These are phyloP conservation scores for Goniozus legneri DNA, from an alignment of 1,140 invertebrate species.

Conservation along the genomic window DNA sequence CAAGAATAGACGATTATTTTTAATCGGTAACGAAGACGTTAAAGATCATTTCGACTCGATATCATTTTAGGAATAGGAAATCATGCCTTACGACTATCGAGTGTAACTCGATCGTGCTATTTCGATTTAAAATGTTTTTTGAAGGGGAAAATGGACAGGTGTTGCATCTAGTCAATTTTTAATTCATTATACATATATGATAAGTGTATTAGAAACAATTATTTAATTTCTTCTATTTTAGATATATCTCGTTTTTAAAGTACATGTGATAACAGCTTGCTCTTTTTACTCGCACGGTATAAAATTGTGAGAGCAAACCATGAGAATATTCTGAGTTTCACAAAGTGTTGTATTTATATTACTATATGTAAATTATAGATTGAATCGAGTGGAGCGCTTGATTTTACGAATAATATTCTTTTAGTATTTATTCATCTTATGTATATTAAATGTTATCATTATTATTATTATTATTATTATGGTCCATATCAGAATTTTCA, in stretches of 20 bases:
- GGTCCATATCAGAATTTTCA: constrained; percentile 19
- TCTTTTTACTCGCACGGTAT: constrained; percentile 25
- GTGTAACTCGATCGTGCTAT: background rate
- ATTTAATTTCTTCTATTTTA: background rate
- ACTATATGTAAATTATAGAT: background rate
- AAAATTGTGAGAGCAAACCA: constrained; percentile 6
- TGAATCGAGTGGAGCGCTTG: background rate
- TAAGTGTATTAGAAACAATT: no score
- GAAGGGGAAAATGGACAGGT: background rate
- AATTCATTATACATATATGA: no score
- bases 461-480: constrained; percentile 23
- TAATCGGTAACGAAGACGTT: no score
- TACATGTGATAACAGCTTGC: constrained; percentile 16
- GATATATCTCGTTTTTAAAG: background rate
- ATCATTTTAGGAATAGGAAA: background rate
- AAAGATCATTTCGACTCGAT: background rate
- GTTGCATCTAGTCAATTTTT: background rate
- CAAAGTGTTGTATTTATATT: background rate
- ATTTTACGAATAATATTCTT: constrained; percentile 9
- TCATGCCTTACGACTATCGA: background rate
- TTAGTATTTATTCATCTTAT: background rate
- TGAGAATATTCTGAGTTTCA: background rate
- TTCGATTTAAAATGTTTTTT: constrained; percentile 5
- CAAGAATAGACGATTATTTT: constrained; percentile 21
- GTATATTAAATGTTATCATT: constrained; percentile 19